phyloP scores from a whole-genome alignment of 2,113 vertebrate species.

The Scalopus aquaticus region DNA sequence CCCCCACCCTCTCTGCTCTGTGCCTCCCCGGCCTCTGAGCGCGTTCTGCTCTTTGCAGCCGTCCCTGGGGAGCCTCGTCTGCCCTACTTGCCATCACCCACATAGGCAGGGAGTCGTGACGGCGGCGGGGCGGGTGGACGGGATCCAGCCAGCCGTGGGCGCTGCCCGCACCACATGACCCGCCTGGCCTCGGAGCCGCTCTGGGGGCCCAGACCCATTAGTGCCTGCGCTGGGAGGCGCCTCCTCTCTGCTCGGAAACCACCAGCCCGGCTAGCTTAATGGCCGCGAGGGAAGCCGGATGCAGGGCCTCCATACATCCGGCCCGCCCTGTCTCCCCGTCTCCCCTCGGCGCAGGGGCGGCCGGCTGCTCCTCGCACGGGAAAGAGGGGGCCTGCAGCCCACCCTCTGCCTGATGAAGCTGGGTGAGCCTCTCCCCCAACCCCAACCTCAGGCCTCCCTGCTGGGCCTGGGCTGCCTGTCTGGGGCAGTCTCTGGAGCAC shows the following conservation, averaged over 20 bases:
- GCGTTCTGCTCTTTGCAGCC: background rate
- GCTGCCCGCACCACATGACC: rapidly evolving
- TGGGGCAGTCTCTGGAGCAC: background rate
- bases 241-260: background rate
- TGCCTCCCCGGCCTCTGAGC: slow-evolving; percentile 14
- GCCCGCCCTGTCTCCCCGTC: background rate
- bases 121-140: background rate
- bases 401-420: background rate
- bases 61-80: background rate
- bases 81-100: slow-evolving; percentile 63
- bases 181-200: background rate
- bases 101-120: background rate
- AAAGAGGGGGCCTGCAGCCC: background rate
- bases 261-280: background rate
- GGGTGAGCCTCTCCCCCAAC: slow-evolving; percentile 21
- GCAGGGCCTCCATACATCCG: background rate
- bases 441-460: background rate
- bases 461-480: background rate
- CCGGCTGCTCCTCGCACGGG: background rate
- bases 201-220: background rate
- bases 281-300: background rate
- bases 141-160: background rate
- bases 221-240: background rate
- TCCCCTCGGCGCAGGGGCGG: background rate
- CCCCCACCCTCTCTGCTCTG: background rate